Percentiles rank a stretch among this genome's conserved stretches.
These are phyloP conservation scores for Epirrhoe tristata DNA, from an alignment of 2,888 invertebrate genomes.

Conservation along the genomic window DNA sequence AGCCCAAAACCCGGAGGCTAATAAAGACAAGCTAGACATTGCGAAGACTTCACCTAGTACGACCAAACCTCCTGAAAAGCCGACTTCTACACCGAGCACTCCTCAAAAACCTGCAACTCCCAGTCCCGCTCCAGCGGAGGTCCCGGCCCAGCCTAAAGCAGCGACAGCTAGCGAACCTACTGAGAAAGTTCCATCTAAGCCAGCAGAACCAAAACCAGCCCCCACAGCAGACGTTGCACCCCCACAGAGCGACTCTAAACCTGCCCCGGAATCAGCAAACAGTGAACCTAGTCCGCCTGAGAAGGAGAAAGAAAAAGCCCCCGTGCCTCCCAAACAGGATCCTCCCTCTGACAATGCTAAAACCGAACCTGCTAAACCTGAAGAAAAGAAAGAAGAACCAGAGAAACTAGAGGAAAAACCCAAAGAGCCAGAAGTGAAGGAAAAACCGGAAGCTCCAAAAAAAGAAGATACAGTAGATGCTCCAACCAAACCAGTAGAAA, in stretches of 20 bases:
- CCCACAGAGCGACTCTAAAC: slow-evolving; percentile 72
- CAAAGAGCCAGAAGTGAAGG: slow-evolving; percentile 55
- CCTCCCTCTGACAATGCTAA: slow-evolving; percentile 61
- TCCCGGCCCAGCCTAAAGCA: slow-evolving; percentile 68
- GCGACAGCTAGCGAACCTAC: slow-evolving; percentile 72
- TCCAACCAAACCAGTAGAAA: slow-evolving; percentile 63
- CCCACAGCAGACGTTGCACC: slow-evolving; percentile 75
- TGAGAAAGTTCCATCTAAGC: slow-evolving; percentile 74
- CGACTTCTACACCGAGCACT: slow-evolving; percentile 60
- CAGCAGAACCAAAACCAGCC: slow-evolving; percentile 69
- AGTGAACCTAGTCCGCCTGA: slow-evolving; percentile 60
- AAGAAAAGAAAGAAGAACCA: slow-evolving; percentile 63
- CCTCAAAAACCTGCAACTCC: slow-evolving; percentile 70
- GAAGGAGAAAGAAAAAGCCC: slow-evolving; percentile 58
- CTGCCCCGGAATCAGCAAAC: slow-evolving; percentile 72
- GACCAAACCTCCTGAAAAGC: slow-evolving; percentile 77
- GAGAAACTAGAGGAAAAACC: slow-evolving; percentile 57
- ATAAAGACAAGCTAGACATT: slow-evolving; percentile 77
- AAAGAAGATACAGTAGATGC: slow-evolving; percentile 43
- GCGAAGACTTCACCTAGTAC: slow-evolving; percentile 79
- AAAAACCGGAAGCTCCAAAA: slow-evolving; percentile 52
- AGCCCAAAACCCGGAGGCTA: slow-evolving; percentile 72
- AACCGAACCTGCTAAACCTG: slow-evolving; percentile 54
- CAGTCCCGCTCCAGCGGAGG: slow-evolving; percentile 59
- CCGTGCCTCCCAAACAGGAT: slow-evolving; percentile 59